A percentile compares a stretch with the other conserved stretches of the same genome.
Evolutionary conservation across 2,888 invertebrate species (phyloP).

Genomic region (Bellardia pandia): DNA sequence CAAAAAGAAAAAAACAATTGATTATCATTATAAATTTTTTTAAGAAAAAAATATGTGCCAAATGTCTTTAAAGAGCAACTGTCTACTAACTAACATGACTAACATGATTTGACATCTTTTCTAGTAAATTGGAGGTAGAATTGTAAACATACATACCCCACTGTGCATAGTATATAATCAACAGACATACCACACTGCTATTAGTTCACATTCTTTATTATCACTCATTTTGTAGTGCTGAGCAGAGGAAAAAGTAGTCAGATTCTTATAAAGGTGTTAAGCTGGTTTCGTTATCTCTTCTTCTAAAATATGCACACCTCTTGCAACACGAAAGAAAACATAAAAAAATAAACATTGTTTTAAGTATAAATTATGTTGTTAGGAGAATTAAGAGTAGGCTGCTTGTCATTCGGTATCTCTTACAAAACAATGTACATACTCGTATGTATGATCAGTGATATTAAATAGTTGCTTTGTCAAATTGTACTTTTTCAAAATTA

Average conservation of each 20-base stretch:
- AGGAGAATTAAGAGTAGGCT: conserved; percentile 24
- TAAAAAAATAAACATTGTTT: conserved; percentile 15
- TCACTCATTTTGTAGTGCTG: conserved; percentile 7
- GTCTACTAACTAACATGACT: not conserved
- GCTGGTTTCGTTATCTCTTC: conserved; percentile 11
- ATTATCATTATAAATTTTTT: too few species aligned
- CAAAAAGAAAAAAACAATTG: too few species aligned
- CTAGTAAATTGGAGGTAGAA: not conserved
- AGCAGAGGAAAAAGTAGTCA: conserved; percentile 16
- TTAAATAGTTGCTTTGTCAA: not conserved
- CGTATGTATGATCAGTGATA: not conserved
- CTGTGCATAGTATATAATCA: conserved; percentile 26
- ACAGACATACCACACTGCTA: not conserved
- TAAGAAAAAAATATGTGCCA: too few species aligned
- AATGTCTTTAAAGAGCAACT: too few species aligned
- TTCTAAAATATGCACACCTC: conserved; percentile 6
- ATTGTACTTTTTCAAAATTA: not conserved
- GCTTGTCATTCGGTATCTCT: not conserved
- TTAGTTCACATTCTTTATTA: conserved; percentile 48
- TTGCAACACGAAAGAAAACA: conserved; percentile 13
- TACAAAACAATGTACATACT: not conserved
- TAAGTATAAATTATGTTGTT: conserved; percentile 19
- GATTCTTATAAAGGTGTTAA: conserved; percentile 27
- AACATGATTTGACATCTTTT: not conserved
- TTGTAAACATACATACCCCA: not conserved